Evolutionary conservation across 2,113 vertebrate genomes (phyloP), one percentile per base, ranked within the genome.

Genomic region (Circaetus cinerascens): DNA sequence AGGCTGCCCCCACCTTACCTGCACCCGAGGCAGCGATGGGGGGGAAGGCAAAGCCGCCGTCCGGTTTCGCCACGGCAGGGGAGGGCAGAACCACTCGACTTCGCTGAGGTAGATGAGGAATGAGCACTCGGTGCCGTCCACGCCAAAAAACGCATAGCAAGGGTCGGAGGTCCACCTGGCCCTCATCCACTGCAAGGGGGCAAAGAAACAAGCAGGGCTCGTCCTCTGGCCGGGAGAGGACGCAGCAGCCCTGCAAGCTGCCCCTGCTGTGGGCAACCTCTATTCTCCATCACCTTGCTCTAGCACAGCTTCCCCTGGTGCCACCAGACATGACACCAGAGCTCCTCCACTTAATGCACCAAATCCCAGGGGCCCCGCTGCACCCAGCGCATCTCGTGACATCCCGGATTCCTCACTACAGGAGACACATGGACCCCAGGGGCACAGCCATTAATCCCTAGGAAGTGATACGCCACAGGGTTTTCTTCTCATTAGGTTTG

Each of bases 51-150:
- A 76, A 15, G 97, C 22, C 7, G 20, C 90, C 0, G 99, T 99
- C 88, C 97, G 98, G 97, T 99, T 99, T 57, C 99, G 98, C 99
- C 99, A 99, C 56, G 98, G 97, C 97, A 99, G 96, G 0, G 98
- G 98, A n/a, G 99, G 99, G 77, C 99, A 99, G 98, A 99, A 99
- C 99, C 99, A 99, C 97, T 99, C 99, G 4, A 99, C 99, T 96
- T 99, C 99, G 3, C 99, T 99, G 96, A 99, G 99, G 98, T 99
- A 99, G 97, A 99, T 91, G 83, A 99, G 99, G 96, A 99, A 99
- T 6, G 99, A 99, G 95, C 99, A 99, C 91, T 99, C 99, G 0
- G 99, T 99, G 91, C 99, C 99, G 0, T 99, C 99, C 88, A 99
- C 99, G 0, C 99, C 99, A 3, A 99, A 99, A 90, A 99, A 99